Evolutionary conservation across 2,797 vertebrate genomes (phyloP), one percentile per base, ranked within the genome.

Genomic region (Fistularia tabacaria): DNA sequence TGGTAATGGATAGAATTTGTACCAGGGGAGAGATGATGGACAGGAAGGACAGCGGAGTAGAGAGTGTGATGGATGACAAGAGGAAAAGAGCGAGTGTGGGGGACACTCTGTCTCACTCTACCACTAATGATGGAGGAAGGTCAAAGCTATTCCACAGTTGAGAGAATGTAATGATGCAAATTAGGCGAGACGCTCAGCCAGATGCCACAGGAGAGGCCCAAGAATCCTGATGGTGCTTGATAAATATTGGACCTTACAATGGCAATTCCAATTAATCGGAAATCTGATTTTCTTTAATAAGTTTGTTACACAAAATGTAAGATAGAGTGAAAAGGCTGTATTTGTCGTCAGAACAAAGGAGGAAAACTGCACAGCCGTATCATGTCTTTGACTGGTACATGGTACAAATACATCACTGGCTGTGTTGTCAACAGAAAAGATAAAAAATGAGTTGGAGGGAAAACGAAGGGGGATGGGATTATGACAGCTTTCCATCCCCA

Each of bases 151-250:
- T 85, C 57, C 75, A 78, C 76, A 74, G 82, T 10, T 72, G 64
- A 78, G 59, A 67, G 73, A 79, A 71, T 82, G 61, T 74, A 85
- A 87, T 82, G 85, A 86, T 87, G 83, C 73, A 88, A 84, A 88
- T 87, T 74, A 84, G 72, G 61, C 49, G 49, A 52, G 76, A 71
- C 39, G 61, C 64, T 75, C 59, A 54, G 65, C 69, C 40, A 47
- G 63, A 78, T 44, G 71, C 71, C 73, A 69, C 59, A 25, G 55
- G 54, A 75, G 59, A 64, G 47, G 49, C 51, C n/a, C 25, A 9
- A 56, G 46, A 77, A 68, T 57, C 63, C 59, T 54, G 63, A 71
- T 54, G 59, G 10, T 39, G 52, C 77, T 63, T 14, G 5, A 62
- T 13, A 46, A 14, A 9, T 15, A 25, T 37, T 5, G 25, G 25